These are phyloP conservation scores for Campoletis sonorensis DNA, from an alignment of 1,140 invertebrate species.

Conservation along the genomic window DNA sequence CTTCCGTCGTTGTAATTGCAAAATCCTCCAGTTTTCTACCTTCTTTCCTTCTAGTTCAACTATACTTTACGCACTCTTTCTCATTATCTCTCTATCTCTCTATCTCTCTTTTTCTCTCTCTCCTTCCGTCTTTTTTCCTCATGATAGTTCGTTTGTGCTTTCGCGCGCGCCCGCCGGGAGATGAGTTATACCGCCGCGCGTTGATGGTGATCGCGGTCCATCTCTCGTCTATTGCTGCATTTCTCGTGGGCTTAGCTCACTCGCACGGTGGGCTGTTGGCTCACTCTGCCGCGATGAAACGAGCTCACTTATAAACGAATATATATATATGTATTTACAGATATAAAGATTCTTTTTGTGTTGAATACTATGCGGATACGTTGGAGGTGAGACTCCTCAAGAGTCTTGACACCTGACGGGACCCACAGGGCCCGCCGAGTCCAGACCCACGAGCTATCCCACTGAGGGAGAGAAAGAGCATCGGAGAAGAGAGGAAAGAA, in stretches of 20 bases:
- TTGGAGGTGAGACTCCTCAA: conserved; percentile 42
- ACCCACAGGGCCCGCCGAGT: conserved; percentile 19
- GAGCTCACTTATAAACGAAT: not conserved
- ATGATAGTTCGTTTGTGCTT: conserved; percentile 20
- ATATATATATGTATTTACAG: not conserved
- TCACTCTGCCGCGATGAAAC: not conserved
- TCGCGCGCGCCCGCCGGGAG: conserved; percentile 40
- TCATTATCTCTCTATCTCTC: no score
- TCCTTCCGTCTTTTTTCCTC: not conserved
- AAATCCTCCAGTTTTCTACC: conserved; percentile 29
- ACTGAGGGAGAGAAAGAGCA: conserved; percentile 8
- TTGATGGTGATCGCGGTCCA: conserved; percentile 34
- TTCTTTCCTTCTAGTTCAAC: not conserved
- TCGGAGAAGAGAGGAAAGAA: conserved; percentile 7
- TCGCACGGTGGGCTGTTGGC: conserved; percentile 44
- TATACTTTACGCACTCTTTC: not conserved
- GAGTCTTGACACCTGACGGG: conserved; percentile 44
- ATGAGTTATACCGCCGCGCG: conserved; percentile 50
- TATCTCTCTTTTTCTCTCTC: no score
- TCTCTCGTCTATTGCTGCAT: conserved; percentile 33
- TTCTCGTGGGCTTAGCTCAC: conserved; percentile 19
- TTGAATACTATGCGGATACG: conserved; percentile 11
- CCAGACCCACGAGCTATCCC: conserved; percentile 12
- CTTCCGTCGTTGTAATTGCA: conserved; percentile 56
- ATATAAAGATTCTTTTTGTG: not conserved